These are phyloP conservation scores for Apoda limacodes DNA, from an alignment of 2,888 invertebrate species.

Conservation along the genomic window DNA sequence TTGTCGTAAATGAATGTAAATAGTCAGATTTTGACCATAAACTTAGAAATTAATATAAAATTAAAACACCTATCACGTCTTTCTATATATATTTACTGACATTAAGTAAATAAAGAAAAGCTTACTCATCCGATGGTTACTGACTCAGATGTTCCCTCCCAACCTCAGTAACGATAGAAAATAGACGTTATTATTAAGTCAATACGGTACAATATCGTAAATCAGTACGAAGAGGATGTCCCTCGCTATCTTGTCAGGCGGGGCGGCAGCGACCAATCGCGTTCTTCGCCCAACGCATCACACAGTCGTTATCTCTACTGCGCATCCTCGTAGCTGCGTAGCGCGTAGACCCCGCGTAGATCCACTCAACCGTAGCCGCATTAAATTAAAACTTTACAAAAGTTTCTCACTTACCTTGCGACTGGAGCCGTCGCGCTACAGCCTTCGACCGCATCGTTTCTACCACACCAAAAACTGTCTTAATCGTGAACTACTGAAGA, in stretches of 20 bases:
- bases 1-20: no score
- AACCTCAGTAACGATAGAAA: slow-evolving; percentile 22
- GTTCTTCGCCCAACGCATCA: slow-evolving; percentile 49
- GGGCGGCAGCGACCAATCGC: slow-evolving; percentile 59
- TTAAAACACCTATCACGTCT: slow-evolving; percentile 15
- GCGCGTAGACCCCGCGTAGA: slow-evolving; percentile 3
- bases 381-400: slow-evolving; percentile 15
- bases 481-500: no score
- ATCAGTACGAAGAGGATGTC: slow-evolving; percentile 46
- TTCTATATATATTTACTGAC: slow-evolving; percentile 26
- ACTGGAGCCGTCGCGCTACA: slow-evolving; percentile 76
- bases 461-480: slow-evolving; percentile 32
- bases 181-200: slow-evolving; percentile 22
- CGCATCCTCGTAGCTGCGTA: slow-evolving; percentile 34
- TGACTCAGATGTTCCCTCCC: slow-evolving; percentile 64
- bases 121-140: slow-evolving; percentile 65
- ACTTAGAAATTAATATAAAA: no score
- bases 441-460: slow-evolving; percentile 78
- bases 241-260: slow-evolving; percentile 66
- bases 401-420: slow-evolving; percentile 70
- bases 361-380: slow-evolving; percentile 16
- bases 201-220: slow-evolving; percentile 25
- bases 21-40: no score
- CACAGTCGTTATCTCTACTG: slow-evolving; percentile 55
- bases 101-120: slow-evolving; percentile 57